Conservation (phyloP, 2,888 invertebrate genomes). For the Drosophila bunnanda region DNA sequence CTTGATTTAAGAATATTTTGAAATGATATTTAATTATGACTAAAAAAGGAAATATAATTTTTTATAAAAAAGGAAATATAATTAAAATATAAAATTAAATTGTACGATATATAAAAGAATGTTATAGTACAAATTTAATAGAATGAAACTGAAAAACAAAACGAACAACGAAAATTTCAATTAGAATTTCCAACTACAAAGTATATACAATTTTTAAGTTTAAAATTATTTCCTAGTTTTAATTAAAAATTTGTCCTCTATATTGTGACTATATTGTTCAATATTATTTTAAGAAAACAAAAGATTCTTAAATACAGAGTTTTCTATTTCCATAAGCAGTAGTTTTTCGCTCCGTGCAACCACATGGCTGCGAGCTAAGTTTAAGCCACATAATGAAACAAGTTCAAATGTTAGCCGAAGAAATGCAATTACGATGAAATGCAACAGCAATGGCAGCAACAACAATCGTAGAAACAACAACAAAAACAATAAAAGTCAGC, state of each 20-base stretch:
- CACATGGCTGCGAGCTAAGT: constrained; percentile 49
- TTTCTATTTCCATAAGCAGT: not conserved
- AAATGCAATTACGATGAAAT: constrained; percentile 77
- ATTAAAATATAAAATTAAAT: not conserved
- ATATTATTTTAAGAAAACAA: not conserved
- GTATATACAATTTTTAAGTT: too few species aligned
- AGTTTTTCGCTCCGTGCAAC: constrained; percentile 15
- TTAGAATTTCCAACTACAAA: too few species aligned
- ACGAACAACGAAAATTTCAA: too few species aligned
- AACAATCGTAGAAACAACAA: constrained; percentile 15
- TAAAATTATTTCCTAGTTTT: too few species aligned
- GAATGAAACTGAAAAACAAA: too few species aligned
- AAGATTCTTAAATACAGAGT: not conserved
- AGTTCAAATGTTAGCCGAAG: constrained; percentile 78
- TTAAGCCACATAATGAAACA: constrained; percentile 68
- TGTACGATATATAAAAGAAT: too few species aligned
- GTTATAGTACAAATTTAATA: too few species aligned
- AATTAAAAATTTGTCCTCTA: too few species aligned
- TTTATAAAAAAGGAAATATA: not conserved
- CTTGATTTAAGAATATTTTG: not conserved
- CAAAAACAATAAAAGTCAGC: constrained; percentile 55
- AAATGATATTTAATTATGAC: not conserved
- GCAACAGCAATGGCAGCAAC: constrained; percentile 58
- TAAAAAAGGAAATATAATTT: too few species aligned
- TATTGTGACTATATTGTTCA: too few species aligned